phyloP scores from a whole-genome alignment of 2,888 invertebrate species.

The Pocota personata region DNA sequence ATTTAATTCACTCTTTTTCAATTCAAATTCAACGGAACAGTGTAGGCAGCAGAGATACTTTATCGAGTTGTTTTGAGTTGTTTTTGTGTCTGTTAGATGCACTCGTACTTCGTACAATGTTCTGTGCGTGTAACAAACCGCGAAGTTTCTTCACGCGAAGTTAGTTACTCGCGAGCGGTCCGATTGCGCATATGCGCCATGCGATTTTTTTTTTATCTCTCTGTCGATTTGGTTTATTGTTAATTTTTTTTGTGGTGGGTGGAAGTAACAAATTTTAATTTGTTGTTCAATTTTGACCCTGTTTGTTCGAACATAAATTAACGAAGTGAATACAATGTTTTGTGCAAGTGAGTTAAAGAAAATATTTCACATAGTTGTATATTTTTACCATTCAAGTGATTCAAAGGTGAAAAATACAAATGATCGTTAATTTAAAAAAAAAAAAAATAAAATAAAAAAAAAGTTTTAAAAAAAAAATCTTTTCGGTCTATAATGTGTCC shows the following conservation, averaged over 20 bases:
- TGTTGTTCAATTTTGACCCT: slow-evolving; percentile 1
- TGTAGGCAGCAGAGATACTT: slow-evolving; percentile 55
- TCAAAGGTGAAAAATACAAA: slow-evolving; percentile 48
- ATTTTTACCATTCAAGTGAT: slow-evolving; percentile 18
- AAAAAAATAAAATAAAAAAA: neutral
- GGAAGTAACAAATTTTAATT: too few relatives aligned
- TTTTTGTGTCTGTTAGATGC: slow-evolving; percentile 23
- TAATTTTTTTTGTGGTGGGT: slow-evolving; percentile 37
- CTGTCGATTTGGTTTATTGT: slow-evolving; percentile 34
- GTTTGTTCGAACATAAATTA: slow-evolving; percentile 39
- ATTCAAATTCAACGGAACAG: slow-evolving; percentile 26
- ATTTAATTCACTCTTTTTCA: slow-evolving; percentile 27
- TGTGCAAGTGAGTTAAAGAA: slow-evolving; percentile 12
- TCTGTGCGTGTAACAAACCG: slow-evolving; percentile 50
- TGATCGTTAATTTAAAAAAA: slow-evolving; percentile 41
- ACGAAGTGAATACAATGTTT: slow-evolving; percentile 14
- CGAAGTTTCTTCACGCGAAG: slow-evolving; percentile 48
- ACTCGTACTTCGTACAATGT: slow-evolving; percentile 24
- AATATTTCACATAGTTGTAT: neutral
- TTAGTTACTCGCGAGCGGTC: slow-evolving; percentile 72
- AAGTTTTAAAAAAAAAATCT: neutral
- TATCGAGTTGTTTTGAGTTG: slow-evolving; percentile 51
- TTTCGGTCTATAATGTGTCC: neutral
- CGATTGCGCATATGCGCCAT: slow-evolving; percentile 66
- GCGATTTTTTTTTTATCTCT: slow-evolving; percentile 38